These are phyloP conservation scores for Luperina testacea DNA, from an alignment of 2,888 invertebrate genomes.

Conservation along the genomic window DNA sequence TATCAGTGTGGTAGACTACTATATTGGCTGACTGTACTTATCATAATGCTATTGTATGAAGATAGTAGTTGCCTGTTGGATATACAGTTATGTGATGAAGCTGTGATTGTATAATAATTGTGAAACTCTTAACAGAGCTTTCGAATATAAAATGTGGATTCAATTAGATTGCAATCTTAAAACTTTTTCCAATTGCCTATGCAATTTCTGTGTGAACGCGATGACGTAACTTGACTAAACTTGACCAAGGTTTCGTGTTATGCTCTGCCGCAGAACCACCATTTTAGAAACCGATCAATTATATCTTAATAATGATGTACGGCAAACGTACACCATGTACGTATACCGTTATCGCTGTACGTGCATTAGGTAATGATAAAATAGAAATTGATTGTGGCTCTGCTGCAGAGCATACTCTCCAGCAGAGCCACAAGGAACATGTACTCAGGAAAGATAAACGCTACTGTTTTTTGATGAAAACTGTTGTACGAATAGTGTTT, in stretches of 20 bases:
- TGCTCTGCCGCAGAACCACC: too few species aligned
- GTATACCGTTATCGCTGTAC: too few species aligned
- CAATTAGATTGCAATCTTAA: constrained; percentile 8
- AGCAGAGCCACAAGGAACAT: too few species aligned
- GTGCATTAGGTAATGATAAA: too few species aligned
- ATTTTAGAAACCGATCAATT: too few species aligned
- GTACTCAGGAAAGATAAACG: too few species aligned
- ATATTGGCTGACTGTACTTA: constrained; percentile 2
- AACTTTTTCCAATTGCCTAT: background rate
- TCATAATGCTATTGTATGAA: background rate
- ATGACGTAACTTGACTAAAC: background rate
- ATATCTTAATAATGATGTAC: too few species aligned
- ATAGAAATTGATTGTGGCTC: too few species aligned
- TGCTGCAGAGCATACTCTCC: too few species aligned
- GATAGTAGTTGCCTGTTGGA: constrained; percentile 9
- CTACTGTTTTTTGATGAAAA: too few species aligned
- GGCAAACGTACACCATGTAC: too few species aligned
- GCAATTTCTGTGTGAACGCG: background rate
- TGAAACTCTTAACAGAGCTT: constrained; percentile 6
- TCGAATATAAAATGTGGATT: constrained; percentile 21
- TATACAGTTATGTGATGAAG: constrained; percentile 9
- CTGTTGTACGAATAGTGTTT: too few species aligned
- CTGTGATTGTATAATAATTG: constrained; percentile 50
- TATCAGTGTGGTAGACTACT: background rate
- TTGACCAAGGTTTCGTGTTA: background rate